phyloP scores from a whole-genome alignment of 2,797 vertebrate genomes.

The Hyperoplus lanceolatus region DNA sequence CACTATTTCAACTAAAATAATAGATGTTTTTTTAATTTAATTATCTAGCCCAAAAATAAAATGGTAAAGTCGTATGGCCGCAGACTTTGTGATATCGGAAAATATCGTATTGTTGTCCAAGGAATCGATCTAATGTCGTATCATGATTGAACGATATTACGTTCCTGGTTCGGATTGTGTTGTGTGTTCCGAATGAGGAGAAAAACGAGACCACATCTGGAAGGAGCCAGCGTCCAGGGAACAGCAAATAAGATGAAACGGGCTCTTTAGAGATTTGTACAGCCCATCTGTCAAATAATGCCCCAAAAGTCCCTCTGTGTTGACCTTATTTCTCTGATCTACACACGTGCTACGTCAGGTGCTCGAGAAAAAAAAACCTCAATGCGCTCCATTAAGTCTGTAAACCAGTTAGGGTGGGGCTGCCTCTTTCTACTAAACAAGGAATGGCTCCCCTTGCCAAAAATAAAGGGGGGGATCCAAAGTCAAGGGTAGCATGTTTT shows the following conservation, averaged over 20 bases:
- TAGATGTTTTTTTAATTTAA: no score
- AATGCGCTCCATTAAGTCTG: constrained; percentile 50
- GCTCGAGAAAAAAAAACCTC: constrained; percentile 43
- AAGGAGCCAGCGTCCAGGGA: constrained; percentile 19
- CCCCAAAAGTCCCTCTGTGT: constrained; percentile 40
- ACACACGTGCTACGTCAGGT: constrained; percentile 33
- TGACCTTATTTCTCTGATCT: constrained; percentile 48
- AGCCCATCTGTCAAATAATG: constrained; percentile 54
- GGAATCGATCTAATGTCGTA: no score
- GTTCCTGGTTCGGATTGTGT: no score
- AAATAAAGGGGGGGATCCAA: constrained; percentile 24
- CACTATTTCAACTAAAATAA: no score
- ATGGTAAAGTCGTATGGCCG: no score
- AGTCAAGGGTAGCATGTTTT: constrained; percentile 68
- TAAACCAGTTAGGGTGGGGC: constrained; percentile 55
- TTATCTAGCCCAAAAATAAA: no score
- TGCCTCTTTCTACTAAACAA: constrained; percentile 49
- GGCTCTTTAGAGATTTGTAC: constrained; percentile 46
- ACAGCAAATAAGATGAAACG: constrained; percentile 40
- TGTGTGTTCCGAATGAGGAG: neutral
- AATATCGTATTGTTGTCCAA: no score
- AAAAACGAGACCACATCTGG: constrained; percentile 17
- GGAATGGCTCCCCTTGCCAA: constrained; percentile 56
- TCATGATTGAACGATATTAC: no score
- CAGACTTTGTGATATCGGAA: no score